Evolutionary conservation across 2,888 invertebrate genomes (phyloP), one percentile per base, ranked within the genome.

Genomic region (Thysanoteuthis rhombus): DNA sequence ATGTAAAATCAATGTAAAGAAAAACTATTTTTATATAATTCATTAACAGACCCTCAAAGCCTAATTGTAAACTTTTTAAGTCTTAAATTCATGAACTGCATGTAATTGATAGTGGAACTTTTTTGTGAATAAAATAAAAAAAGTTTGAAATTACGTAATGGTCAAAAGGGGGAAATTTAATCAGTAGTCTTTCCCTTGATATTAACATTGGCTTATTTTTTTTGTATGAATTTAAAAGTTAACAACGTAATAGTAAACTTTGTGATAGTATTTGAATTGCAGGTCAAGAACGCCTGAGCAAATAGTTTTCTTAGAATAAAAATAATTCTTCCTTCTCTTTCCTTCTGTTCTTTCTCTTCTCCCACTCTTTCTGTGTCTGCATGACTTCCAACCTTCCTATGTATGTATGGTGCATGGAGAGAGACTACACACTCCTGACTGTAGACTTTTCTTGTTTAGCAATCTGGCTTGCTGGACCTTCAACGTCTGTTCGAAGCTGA

Each of bases 301-400:
- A 75, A 16, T 75, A 75, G 75, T 16, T 75, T 75, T 75, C 36
- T 75, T 75, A 75, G 75, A 75, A 75, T 75, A 19, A 75, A 3
- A 36, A 36, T 10, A 75, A 75, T 36, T 75, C 75, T 75, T 36
- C 75, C 75, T 75, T 42, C 45, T 92, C 39, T 42, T 93, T 38
- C 39, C 36, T 93, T 58, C n/a, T 38, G 36, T 52, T 47, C 52
- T 93, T 58, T n/a, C 91, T 36, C 38, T 89, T 45, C 47, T 52
- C 19, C 19, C 39, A 75, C 75, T 75, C 42, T 92, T 93, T 45
- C 12, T 92, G 39, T 92, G 32, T n/a, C 40, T 92, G 36, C 93
- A 93, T 38, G 93, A 92, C 75, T 45, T 93, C 42, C 92, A 93
- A 42, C 89, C 45, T 92, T 92, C 92, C 42, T 93, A 58, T 93